These are phyloP conservation scores for Pectinophora gossypiella DNA, from an alignment of 1,140 invertebrate species.

Conservation along the genomic window DNA sequence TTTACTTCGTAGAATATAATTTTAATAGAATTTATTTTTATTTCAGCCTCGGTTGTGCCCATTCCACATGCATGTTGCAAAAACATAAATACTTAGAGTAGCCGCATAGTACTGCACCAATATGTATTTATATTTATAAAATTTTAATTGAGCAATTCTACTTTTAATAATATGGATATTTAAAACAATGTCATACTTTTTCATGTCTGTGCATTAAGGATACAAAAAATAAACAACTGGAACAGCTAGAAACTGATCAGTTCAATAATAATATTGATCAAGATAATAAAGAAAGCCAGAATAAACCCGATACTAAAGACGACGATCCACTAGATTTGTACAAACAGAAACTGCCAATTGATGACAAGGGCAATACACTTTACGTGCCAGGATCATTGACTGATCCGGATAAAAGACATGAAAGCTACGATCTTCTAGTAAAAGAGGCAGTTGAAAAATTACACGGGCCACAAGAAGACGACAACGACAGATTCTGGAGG, in stretches of 20 bases:
- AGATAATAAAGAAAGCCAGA: conserved; percentile 5
- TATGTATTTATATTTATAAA: no score
- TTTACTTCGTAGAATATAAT: conserved; percentile 6
- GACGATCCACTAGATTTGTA: conserved; percentile 45
- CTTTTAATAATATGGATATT: not conserved
- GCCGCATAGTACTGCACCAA: no score
- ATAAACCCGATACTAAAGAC: conserved; percentile 10
- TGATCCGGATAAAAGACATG: conserved; percentile 70
- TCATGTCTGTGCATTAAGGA: conserved; percentile 18
- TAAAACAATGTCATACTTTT: no score
- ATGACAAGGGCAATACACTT: conserved; percentile 46
- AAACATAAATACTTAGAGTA: no score
- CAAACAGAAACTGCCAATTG: conserved; percentile 38
- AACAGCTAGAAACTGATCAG: not conserved
- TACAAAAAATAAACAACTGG: not conserved
- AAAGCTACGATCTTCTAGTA: conserved; percentile 67
- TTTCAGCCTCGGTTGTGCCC: conserved; percentile 60
- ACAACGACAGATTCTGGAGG: conserved; percentile 52
- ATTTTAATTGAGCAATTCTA: not conserved
- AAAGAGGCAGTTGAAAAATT: conserved; percentile 62
- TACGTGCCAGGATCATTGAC: conserved; percentile 78
- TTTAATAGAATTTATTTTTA: conserved; percentile 27
- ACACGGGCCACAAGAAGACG: conserved; percentile 61
- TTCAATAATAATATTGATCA: not conserved
- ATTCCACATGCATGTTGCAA: conserved; percentile 39